These are phyloP conservation scores for Atethmia centrago DNA, from an alignment of 2,888 invertebrate species.

Conservation along the genomic window DNA sequence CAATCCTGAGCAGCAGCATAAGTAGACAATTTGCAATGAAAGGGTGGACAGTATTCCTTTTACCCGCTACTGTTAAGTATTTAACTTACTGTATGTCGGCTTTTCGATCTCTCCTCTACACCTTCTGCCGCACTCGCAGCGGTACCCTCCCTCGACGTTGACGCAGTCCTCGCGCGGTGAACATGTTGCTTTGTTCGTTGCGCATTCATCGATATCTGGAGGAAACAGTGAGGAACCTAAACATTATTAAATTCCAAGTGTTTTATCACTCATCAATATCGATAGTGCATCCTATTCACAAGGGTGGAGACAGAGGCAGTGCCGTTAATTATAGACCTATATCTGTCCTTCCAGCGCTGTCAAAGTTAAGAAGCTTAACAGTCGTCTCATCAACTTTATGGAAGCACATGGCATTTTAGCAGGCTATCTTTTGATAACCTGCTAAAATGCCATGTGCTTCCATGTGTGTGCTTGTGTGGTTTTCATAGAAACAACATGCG, in stretches of 20 bases:
- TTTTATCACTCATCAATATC: background rate
- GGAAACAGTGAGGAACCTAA: background rate
- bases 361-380: too few species aligned
- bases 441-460: too few species aligned
- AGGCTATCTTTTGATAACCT: too few species aligned
- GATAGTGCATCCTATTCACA: too few species aligned
- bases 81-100: slow-evolving; percentile 71
- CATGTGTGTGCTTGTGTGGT: too few species aligned
- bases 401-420: too few species aligned
- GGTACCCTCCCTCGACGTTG: slow-evolving; percentile 95
- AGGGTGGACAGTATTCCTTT: background rate
- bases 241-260: background rate
- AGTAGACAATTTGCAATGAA: background rate
- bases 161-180: slow-evolving; percentile 90
- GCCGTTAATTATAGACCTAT: too few species aligned
- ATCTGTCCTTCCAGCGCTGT: too few species aligned
- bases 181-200: slow-evolving; percentile 85
- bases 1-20: background rate
- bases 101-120: slow-evolving; percentile 73
- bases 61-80: background rate
- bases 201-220: slow-evolving; percentile 95
- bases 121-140: slow-evolving; percentile 88
- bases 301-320: too few species aligned
- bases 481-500: too few species aligned
- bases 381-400: too few species aligned